Conservation (phyloP, 2,113 vertebrate genomes). For the Myrmecophaga tridactyla region DNA sequence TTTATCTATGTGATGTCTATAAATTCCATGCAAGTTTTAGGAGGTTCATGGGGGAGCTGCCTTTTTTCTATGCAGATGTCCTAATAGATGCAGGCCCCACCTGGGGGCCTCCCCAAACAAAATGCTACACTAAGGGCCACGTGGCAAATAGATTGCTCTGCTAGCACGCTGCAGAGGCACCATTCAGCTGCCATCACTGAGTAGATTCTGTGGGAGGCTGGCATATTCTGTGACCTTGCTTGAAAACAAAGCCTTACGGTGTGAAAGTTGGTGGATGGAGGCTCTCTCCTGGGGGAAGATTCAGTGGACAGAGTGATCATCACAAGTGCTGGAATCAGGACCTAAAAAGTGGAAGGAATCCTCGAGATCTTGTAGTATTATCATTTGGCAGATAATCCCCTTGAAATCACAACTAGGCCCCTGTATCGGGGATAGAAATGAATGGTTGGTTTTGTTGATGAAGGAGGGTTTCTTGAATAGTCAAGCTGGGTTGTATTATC, state of each 20-base stretch:
- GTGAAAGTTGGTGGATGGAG: not conserved
- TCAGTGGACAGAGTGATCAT: constrained; percentile 25
- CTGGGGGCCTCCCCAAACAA: not conserved
- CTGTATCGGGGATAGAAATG: not conserved
- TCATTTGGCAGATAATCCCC: not conserved
- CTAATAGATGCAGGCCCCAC: not conserved
- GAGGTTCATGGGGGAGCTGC: not conserved
- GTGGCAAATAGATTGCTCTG: not conserved
- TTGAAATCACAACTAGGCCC: not conserved
- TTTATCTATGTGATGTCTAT: not conserved
- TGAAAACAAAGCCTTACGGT: not conserved
- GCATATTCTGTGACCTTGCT: not conserved
- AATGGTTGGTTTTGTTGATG: constrained; percentile 20
- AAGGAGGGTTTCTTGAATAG: not conserved
- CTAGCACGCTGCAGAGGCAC: not conserved
- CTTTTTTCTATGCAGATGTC: constrained; percentile 31
- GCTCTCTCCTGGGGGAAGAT: not conserved
- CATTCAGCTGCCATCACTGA: not conserved
- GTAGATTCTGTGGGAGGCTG: not conserved
- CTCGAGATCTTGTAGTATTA: constrained; percentile 10
- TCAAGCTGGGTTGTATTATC: not conserved
- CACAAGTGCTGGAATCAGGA: not conserved
- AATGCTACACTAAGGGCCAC: not conserved
- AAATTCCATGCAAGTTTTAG: not conserved
- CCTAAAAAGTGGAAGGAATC: constrained; percentile 14